phyloP scores from a whole-genome alignment of 2,113 vertebrate species.

The Paraplagusia blochii region DNA sequence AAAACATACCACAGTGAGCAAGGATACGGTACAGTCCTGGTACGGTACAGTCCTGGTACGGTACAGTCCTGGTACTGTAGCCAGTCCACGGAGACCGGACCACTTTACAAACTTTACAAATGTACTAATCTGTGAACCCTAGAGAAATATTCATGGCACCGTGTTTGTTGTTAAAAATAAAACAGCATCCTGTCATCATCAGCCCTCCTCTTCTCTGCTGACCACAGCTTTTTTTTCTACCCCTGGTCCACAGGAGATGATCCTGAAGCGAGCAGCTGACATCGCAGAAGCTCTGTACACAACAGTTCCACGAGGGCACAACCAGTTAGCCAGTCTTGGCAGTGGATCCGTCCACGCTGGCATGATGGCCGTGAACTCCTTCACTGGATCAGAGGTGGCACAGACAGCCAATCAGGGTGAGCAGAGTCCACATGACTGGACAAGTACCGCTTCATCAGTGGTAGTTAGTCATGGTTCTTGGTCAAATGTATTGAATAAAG shows the following conservation, averaged over 20 bases:
- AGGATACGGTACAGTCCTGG: too few relatives aligned
- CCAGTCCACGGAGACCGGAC: too few relatives aligned
- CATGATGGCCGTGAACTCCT: slow-evolving; percentile 76
- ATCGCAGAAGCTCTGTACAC: slow-evolving; percentile 94
- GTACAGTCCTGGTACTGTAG: too few relatives aligned
- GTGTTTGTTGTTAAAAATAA: too few relatives aligned
- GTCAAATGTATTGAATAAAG: too few relatives aligned
- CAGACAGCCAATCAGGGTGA: slow-evolving; percentile 76
- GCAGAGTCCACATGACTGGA: slow-evolving; percentile 12
- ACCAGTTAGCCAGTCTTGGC: slow-evolving; percentile 79
- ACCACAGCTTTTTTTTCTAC: slow-evolving; percentile 40
- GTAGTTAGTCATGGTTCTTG: too few relatives aligned
- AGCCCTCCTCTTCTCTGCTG: slow-evolving; percentile 27
- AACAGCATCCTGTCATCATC: background rate
- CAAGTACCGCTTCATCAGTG: too few relatives aligned
- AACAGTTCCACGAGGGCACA: slow-evolving; percentile 89
- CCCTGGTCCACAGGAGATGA: slow-evolving; percentile 85
- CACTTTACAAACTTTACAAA: too few relatives aligned
- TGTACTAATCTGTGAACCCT: too few relatives aligned
- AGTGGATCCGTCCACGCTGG: slow-evolving; percentile 66
- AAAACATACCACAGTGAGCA: too few relatives aligned
- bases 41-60: too few relatives aligned
- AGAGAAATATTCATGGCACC: too few relatives aligned
- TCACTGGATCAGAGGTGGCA: slow-evolving; percentile 70
- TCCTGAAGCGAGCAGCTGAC: slow-evolving; percentile 91